Percentiles rank a stretch among this genome's conserved stretches.
Conservation (phyloP, 1,140 invertebrate genomes). For the Hypothenemus hampei region DNA sequence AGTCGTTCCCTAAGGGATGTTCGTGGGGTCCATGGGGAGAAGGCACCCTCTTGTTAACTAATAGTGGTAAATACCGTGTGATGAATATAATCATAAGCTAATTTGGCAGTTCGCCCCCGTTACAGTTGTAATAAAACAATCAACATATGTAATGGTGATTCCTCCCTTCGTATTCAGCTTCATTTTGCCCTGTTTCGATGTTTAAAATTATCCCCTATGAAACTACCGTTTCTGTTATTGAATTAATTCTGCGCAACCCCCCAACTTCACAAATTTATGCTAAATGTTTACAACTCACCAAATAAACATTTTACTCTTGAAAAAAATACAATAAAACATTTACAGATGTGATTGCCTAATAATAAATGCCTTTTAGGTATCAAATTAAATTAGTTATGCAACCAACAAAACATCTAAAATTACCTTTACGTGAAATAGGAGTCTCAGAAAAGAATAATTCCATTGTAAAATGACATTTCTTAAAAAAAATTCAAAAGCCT, state of each 20-base stretch:
- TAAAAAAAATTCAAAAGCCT: too few relatives aligned
- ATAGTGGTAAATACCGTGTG: slow-evolving; percentile 46
- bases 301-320: slow-evolving; percentile 29
- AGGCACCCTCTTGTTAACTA: slow-evolving; percentile 42
- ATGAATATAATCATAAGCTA: slow-evolving; percentile 45
- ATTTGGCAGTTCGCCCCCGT: slow-evolving; percentile 36
- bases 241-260: slow-evolving; percentile 26
- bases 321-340: too few relatives aligned
- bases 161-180: too few relatives aligned
- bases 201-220: slow-evolving; percentile 38
- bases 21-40: slow-evolving; percentile 18
- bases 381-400: too few relatives aligned
- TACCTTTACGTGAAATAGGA: too few relatives aligned
- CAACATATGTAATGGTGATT: slow-evolving; percentile 40
- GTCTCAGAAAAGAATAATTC: too few relatives aligned
- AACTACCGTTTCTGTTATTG: slow-evolving; percentile 30
- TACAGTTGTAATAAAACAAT: slow-evolving; percentile 43
- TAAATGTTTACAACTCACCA: slow-evolving; percentile 25
- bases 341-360: too few relatives aligned
- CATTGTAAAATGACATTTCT: too few relatives aligned
- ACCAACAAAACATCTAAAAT: too few relatives aligned
- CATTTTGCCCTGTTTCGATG: slow-evolving; percentile 26
- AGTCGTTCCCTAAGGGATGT: slow-evolving; percentile 17
- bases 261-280: slow-evolving; percentile 23
- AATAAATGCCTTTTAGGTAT: too few relatives aligned